Evolutionary conservation across 2,888 invertebrate species (phyloP).

Genomic region (Bellardia bayeri): DNA sequence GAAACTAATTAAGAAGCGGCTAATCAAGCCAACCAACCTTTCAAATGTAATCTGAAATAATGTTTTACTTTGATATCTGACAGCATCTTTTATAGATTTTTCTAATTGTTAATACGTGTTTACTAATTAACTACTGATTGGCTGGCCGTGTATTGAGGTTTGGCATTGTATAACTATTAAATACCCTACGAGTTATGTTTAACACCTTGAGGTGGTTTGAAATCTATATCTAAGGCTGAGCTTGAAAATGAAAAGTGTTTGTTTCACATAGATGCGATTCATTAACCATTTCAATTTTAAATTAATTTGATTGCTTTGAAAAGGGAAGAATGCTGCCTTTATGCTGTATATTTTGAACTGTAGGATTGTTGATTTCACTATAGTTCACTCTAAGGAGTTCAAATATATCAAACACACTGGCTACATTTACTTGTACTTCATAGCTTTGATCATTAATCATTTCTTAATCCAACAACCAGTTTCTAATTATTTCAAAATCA

Average conservation of each 20-base stretch:
- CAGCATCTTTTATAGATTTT: constrained; percentile 72
- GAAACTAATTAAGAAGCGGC: constrained; percentile 25
- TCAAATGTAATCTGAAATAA: constrained; percentile 54
- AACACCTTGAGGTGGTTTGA: constrained; percentile 8
- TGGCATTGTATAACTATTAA: constrained; percentile 32
- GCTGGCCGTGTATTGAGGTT: constrained; percentile 14
- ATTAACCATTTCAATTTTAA: neutral
- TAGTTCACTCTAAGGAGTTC: no score
- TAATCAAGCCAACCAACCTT: constrained; percentile 57
- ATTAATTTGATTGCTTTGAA: no score
- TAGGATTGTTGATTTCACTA: no score
- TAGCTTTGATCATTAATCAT: neutral
- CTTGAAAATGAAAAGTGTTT: neutral
- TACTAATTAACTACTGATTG: constrained; percentile 60
- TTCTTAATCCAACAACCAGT: constrained; percentile 1
- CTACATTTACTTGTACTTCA: no score
- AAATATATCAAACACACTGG: no score
- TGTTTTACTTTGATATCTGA: constrained; percentile 54
- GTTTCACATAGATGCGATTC: neutral
- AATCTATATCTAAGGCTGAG: neutral
- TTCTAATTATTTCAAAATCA: neutral
- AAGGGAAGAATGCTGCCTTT: no score
- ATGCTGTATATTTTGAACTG: no score
- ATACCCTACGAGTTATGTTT: constrained; percentile 48
- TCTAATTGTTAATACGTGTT: constrained; percentile 63